Conservation (phyloP, 2,888 invertebrate genomes). For the Camponotus fellah region DNA sequence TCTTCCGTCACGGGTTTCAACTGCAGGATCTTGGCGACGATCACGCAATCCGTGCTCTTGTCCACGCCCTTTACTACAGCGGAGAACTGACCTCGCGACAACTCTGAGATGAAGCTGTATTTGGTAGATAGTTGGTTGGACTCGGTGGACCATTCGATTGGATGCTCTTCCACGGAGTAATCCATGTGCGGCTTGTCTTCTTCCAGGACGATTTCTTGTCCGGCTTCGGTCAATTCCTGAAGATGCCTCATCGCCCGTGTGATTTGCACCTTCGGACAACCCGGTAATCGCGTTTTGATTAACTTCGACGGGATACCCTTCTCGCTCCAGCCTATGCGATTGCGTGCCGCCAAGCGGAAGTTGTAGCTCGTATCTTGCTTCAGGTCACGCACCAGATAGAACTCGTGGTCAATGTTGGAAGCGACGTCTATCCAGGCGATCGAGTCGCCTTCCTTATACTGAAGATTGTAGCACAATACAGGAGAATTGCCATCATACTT, state of each 20-base stretch:
- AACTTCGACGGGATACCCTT: constrained; percentile 94
- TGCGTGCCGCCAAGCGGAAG: constrained; percentile 95
- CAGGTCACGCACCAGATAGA: constrained; percentile 94
- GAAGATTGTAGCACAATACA: constrained; percentile 95
- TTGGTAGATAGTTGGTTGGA: constrained; percentile 90
- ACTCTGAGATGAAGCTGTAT: constrained; percentile 95
- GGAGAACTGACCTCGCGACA: constrained; percentile 95
- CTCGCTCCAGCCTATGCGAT: constrained; percentile 97
- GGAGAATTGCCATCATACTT: constrained; percentile 96
- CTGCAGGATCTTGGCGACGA: constrained; percentile 95
- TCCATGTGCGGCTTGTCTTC: constrained; percentile 90
- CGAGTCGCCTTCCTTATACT: constrained; percentile 92
- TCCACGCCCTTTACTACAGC: constrained; percentile 94
- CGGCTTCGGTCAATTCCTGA: constrained; percentile 94
- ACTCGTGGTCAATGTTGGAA: constrained; percentile 97
- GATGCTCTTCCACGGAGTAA: constrained; percentile 91
- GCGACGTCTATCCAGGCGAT: constrained; percentile 95
- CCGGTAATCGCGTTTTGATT: constrained; percentile 90
- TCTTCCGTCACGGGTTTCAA: constrained; percentile 88
- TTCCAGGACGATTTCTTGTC: constrained; percentile 90
- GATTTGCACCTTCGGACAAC: constrained; percentile 92
- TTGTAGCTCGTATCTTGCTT: constrained; percentile 93
- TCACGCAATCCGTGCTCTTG: constrained; percentile 91
- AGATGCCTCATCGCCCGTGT: constrained; percentile 94
- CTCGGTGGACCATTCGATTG: constrained; percentile 91